These are phyloP conservation scores for Lepus americanus DNA, from an alignment of 2,113 vertebrate genomes.

Conservation along the genomic window DNA sequence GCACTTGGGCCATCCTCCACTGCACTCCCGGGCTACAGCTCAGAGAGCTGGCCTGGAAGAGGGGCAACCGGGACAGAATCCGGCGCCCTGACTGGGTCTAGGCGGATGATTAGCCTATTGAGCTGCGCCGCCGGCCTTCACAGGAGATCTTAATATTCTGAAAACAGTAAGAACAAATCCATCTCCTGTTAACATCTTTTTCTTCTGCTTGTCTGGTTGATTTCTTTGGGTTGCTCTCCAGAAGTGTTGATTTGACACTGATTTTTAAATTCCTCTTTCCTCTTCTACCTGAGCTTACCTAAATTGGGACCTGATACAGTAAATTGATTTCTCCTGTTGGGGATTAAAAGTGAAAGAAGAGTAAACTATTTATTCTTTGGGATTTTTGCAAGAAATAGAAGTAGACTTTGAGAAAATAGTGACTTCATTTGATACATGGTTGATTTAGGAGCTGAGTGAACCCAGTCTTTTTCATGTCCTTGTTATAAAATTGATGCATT, in stretches of 20 bases:
- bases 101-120: too few species aligned
- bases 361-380: background rate
- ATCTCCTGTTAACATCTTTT: background rate
- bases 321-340: slow-evolving; percentile 54
- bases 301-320: slow-evolving; percentile 43
- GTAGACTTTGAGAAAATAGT: slow-evolving; percentile 56
- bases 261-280: slow-evolving; percentile 62
- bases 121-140: background rate
- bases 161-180: slow-evolving; percentile 27
- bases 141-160: slow-evolving; percentile 2
- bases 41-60: too few species aligned
- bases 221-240: slow-evolving; percentile 40
- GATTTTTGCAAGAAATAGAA: slow-evolving; percentile 56
- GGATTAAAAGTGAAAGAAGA: slow-evolving; percentile 16
- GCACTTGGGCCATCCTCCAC: too few species aligned
- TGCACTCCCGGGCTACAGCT: too few species aligned
- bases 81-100: too few species aligned
- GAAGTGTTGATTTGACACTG: background rate
- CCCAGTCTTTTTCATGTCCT: slow-evolving; percentile 18
- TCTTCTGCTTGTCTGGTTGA: background rate
- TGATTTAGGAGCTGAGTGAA: slow-evolving; percentile 12
- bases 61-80: too few species aligned
- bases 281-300: slow-evolving; percentile 56
- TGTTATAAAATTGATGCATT: slow-evolving; percentile 44
- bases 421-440: background rate